A percentile compares a stretch with the other conserved stretches of the same genome.
These are phyloP conservation scores for Melolontha melolontha DNA, from an alignment of 2,888 invertebrate genomes.

Conservation along the genomic window DNA sequence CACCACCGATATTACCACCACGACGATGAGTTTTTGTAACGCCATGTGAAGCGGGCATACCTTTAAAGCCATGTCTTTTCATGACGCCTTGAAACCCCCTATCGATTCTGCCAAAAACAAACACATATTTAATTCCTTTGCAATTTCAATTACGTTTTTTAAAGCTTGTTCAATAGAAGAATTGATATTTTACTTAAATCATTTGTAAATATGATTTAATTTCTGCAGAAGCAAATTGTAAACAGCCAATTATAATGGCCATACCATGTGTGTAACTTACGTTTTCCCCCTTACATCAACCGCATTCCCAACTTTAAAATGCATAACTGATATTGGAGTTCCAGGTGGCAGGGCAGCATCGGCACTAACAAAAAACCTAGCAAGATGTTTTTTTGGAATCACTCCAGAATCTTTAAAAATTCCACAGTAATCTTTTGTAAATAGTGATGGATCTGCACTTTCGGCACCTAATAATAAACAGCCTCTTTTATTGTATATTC, in stretches of 20 bases:
- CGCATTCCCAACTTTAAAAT: slow-evolving; percentile 90
- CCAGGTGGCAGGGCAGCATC: slow-evolving; percentile 87
- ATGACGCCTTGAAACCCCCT: slow-evolving; percentile 98
- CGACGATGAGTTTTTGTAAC: slow-evolving; percentile 94
- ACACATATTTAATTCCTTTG: not conserved
- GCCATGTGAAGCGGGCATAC: slow-evolving; percentile 94
- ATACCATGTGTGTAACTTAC: too few species aligned
- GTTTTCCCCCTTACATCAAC: slow-evolving; percentile 94
- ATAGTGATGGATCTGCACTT: slow-evolving; percentile 82
- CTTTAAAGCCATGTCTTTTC: slow-evolving; percentile 95
- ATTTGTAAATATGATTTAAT: too few species aligned
- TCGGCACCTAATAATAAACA: slow-evolving; percentile 89
- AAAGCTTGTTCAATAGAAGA: slow-evolving; percentile 8
- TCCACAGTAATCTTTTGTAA: slow-evolving; percentile 91
- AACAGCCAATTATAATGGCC: too few species aligned
- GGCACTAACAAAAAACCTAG: slow-evolving; percentile 85
- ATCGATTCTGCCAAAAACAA: slow-evolving; percentile 74
- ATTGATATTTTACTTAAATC: too few species aligned
- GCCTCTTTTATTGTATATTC: slow-evolving; percentile 69
- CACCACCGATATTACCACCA: slow-evolving; percentile 90
- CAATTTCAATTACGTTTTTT: not conserved
- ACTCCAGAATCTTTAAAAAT: slow-evolving; percentile 91
- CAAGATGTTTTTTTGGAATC: slow-evolving; percentile 85
- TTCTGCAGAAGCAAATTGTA: too few species aligned
- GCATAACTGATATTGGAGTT: slow-evolving; percentile 89